phyloP scores from a whole-genome alignment of 2,797 vertebrate genomes.

The Antennarius maculatus region DNA sequence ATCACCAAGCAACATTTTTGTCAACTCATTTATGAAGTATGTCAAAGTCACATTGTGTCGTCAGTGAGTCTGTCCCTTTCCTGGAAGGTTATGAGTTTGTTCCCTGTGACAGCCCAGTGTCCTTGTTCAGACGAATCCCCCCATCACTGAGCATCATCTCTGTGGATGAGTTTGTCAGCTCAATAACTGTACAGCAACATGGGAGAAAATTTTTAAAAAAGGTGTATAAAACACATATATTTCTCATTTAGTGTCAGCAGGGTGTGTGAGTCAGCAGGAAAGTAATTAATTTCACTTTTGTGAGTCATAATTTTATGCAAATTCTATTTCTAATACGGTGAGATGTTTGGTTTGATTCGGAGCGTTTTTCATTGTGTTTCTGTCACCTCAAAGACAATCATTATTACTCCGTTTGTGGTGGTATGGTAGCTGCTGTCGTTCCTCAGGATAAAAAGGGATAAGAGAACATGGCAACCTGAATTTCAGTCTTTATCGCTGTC shows the following conservation, averaged over 20 bases:
- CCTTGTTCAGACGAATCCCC: slow-evolving; percentile 30
- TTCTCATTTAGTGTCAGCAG: slow-evolving; percentile 45
- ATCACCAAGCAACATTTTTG: slow-evolving; percentile 12
- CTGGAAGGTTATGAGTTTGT: slow-evolving; percentile 42
- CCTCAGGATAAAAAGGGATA: slow-evolving; percentile 7
- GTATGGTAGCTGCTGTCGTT: neutral
- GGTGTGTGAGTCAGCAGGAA: slow-evolving; percentile 43
- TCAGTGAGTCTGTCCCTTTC: slow-evolving; percentile 22
- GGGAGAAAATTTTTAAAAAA: slow-evolving; percentile 55
- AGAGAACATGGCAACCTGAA: slow-evolving; percentile 26
- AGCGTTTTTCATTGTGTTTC: slow-evolving; percentile 22
- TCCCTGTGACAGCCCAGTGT: slow-evolving; percentile 30
- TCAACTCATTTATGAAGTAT: slow-evolving; percentile 33
- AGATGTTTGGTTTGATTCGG: slow-evolving; percentile 34
- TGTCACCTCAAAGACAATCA: slow-evolving; percentile 15
- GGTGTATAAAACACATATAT: slow-evolving; percentile 53
- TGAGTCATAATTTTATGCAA: slow-evolving; percentile 37
- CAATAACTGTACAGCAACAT: slow-evolving; percentile 40
- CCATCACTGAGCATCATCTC: slow-evolving; percentile 8
- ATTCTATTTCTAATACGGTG: slow-evolving; percentile 23
- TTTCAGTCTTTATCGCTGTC: neutral
- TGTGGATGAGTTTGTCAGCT: slow-evolving; percentile 44
- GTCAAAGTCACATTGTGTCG: slow-evolving; percentile 26
- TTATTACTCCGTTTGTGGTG: slow-evolving; percentile 23
- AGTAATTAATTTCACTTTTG: slow-evolving; percentile 39